These are phyloP conservation scores for Agapornis canus DNA, from an alignment of 2,797 vertebrate species.

Conservation along the genomic window DNA sequence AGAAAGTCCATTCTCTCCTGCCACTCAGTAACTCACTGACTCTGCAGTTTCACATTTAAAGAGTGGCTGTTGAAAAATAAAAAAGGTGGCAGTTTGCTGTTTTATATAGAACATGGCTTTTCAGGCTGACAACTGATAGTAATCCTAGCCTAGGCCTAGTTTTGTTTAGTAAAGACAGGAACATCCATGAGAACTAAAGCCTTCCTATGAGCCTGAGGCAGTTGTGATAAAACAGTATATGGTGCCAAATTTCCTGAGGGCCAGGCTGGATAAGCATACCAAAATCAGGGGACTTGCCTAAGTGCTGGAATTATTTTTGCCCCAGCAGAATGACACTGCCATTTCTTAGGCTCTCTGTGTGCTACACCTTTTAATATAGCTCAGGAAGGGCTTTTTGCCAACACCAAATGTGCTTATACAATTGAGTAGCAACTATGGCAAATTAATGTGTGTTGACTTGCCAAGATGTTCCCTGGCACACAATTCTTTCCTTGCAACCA, in stretches of 20 bases:
- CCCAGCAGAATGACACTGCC: not conserved
- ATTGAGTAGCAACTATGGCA: slow-evolving; percentile 17
- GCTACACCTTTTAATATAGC: not conserved
- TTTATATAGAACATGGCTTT: slow-evolving; percentile 65
- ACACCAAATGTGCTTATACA: not conserved
- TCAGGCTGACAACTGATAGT: slow-evolving; percentile 33
- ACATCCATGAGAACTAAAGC: slow-evolving; percentile 57
- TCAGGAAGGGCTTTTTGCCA: slow-evolving; percentile 28
- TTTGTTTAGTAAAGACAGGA: slow-evolving; percentile 65
- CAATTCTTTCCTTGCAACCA: not conserved
- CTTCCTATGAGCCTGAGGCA: slow-evolving; percentile 29
- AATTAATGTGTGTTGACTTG: not conserved
- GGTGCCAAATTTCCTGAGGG: slow-evolving; percentile 13
- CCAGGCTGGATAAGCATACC: not conserved
- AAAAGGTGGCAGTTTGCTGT: slow-evolving; percentile 40
- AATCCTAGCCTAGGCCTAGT: slow-evolving; percentile 54
- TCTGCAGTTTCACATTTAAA: slow-evolving; percentile 51
- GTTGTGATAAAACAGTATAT: not conserved
- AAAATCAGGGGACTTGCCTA: not conserved
- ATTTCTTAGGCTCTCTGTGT: not conserved
- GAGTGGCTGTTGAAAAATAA: not conserved
- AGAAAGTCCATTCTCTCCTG: not conserved
- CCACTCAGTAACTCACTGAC: slow-evolving; percentile 41
- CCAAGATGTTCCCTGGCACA: slow-evolving; percentile 8
- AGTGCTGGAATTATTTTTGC: not conserved